A percentile compares a stretch with the other conserved stretches of the same genome.
Evolutionary conservation across 2,797 vertebrate species (phyloP).

Genomic region (Heteromormyrus szaboi): DNA sequence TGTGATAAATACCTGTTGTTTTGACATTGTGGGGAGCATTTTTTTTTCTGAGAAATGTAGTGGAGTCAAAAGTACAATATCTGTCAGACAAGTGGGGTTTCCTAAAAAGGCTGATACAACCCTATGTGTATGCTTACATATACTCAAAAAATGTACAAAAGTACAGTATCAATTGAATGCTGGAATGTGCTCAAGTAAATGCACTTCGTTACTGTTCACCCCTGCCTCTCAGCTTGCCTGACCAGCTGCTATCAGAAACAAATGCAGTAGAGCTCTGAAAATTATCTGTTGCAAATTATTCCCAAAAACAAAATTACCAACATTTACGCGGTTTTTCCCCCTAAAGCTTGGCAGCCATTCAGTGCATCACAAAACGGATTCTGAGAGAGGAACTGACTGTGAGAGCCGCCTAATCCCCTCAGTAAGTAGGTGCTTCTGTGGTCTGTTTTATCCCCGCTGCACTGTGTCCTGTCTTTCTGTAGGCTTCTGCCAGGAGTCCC

Average conservation of each 20-base stretch:
- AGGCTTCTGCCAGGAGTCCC: background rate
- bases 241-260: background rate
- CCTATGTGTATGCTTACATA: background rate
- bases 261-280: slow-evolving; percentile 5
- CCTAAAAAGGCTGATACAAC: background rate
- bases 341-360: background rate
- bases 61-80: background rate
- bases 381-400: background rate
- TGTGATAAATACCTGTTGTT: background rate
- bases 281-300: background rate
- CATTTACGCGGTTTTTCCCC: background rate
- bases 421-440: background rate
- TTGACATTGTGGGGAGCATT: background rate
- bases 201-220: background rate
- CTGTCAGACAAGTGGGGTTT: background rate
- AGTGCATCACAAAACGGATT: background rate
- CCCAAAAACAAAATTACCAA: background rate
- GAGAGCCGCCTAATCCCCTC: background rate
- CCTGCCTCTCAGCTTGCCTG: background rate
- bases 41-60: background rate
- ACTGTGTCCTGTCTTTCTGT: background rate
- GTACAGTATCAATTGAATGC: background rate
- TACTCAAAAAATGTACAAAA: background rate
- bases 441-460: background rate
- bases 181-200: background rate